Evolutionary conservation across 2,888 invertebrate genomes (phyloP).

Genomic region (Drosophila eohydei): DNA sequence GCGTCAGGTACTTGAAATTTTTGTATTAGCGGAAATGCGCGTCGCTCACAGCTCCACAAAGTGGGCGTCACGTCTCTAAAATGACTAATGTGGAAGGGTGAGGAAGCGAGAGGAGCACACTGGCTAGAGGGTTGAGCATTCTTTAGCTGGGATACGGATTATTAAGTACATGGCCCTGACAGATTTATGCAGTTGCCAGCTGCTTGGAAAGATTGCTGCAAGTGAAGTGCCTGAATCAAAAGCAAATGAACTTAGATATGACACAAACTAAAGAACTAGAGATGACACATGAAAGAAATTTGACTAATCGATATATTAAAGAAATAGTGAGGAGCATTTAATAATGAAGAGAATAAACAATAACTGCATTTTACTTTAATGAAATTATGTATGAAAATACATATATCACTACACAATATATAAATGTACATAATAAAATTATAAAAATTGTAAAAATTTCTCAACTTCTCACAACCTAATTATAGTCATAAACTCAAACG

Average conservation of each 20-base stretch:
- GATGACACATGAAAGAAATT: background rate
- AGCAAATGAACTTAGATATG: background rate
- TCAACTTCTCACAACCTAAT: no score
- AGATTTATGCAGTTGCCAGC: constrained; percentile 61
- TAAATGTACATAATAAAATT: no score
- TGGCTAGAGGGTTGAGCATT: constrained; percentile 9
- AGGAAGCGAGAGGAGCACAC: background rate
- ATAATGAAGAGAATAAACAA: background rate
- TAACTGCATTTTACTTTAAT: no score
- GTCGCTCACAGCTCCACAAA: constrained; percentile 60
- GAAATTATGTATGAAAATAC: no score
- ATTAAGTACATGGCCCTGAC: constrained; percentile 58
- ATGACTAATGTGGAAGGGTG: constrained; percentile 4
- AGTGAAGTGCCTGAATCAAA: background rate
- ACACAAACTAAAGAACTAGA: background rate
- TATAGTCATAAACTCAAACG: no score
- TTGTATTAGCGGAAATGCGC: constrained; percentile 66
- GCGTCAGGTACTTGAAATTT: constrained; percentile 63
- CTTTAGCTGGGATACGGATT: constrained; percentile 12
- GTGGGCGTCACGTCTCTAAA: constrained; percentile 49
- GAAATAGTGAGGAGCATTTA: background rate
- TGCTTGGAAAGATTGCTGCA: constrained; percentile 7
- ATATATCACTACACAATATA: no score
- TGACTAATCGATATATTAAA: background rate
- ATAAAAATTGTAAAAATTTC: no score